Evolutionary conservation across 92 coral and sea anemone genomes (phyloP).

Genomic region (Ricordea florida): DNA sequence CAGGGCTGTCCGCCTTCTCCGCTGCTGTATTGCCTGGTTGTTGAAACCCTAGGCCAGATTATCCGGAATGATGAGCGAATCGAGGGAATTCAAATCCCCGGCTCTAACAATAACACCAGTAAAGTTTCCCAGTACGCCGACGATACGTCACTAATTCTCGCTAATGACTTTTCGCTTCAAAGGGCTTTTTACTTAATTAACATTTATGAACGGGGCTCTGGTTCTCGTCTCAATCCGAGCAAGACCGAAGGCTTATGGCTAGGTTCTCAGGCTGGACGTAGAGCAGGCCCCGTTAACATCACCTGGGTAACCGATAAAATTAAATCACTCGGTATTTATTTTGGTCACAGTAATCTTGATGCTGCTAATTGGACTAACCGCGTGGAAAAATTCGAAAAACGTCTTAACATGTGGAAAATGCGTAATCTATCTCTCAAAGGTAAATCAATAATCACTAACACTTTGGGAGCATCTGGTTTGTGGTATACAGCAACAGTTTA

Average conservation of each 20-base stretch:
- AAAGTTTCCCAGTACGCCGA: constrained; percentile 29
- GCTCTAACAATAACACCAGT: not conserved
- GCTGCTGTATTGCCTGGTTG: constrained; percentile 20
- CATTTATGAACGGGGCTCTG: constrained; percentile 21
- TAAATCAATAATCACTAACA: constrained; percentile 15
- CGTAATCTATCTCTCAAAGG: constrained; percentile 18
- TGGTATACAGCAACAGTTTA: constrained; percentile 36
- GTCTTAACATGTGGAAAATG: constrained; percentile 3
- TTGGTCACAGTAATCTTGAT: constrained; percentile 11
- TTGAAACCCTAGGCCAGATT: constrained; percentile 4
- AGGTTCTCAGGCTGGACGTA: constrained; percentile 31
- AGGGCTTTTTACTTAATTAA: not conserved
- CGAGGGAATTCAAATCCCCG: constrained; percentile 21
- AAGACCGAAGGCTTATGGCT: constrained; percentile 55
- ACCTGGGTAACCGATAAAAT: constrained; percentile 40
- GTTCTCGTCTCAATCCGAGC: constrained; percentile 7
- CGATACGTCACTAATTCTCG: constrained; percentile 13
- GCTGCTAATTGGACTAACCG: constrained; percentile 12
- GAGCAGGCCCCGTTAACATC: constrained; percentile 22
- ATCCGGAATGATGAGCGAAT: constrained; percentile 9
- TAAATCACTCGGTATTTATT: constrained; percentile 30
- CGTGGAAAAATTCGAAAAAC: constrained; percentile 10
- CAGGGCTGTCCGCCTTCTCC: constrained; percentile 49
- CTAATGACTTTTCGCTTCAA: not conserved
- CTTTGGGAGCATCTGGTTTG: constrained; percentile 25